Evolutionary conservation across 2,113 vertebrate genomes (phyloP), one percentile per base, ranked within the genome.

Genomic region (Urocynchramus pylzowi): DNA sequence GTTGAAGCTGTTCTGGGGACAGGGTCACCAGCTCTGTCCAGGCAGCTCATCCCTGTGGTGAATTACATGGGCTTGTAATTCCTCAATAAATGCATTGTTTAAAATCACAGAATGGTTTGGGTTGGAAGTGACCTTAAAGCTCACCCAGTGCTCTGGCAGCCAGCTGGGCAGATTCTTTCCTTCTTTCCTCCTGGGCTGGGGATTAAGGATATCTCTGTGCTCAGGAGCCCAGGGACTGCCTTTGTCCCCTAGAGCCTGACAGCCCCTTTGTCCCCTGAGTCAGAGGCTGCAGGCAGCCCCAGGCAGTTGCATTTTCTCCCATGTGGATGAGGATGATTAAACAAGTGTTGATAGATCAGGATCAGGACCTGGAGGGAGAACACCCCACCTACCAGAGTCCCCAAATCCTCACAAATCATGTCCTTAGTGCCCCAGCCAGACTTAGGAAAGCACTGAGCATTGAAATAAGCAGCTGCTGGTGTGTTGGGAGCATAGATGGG

Each of bases 401-500:
- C 11, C 10, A 12, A 16, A 13, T 63, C 37, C 16, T 76, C 12
- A 0, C 45, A 59, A 42, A 13, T 3, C 0, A 7, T 18, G 7
- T 65, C 74, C 21, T 65, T 64, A 23, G 10, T 64, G 54, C 20
- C 57, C 22, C 47, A n/a, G 52, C 16, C 54, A 56, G 59, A 21
- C 10, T 14, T 35, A 24, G 67, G 80, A 49, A 65, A 65, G 44
- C 35, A 49, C 41, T n/a, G 30, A 79, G 65, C 2, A 0, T 3
- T 56, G 54, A 22, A 49, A 47, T 4, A 7, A 52, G 47, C 1
- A 11, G 71, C 42, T 12, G 0, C 2, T 13, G 61, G 15, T 23
- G 64, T 47, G 54, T 44, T 0, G 0, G 68, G 54, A 73, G 26
- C 1, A 1, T 0, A 1, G 53, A 1, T 11, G 53, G 60, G 59